Evolutionary conservation across 2,113 vertebrate genomes (phyloP).

Genomic region (Myiozetetes cayanensis): DNA sequence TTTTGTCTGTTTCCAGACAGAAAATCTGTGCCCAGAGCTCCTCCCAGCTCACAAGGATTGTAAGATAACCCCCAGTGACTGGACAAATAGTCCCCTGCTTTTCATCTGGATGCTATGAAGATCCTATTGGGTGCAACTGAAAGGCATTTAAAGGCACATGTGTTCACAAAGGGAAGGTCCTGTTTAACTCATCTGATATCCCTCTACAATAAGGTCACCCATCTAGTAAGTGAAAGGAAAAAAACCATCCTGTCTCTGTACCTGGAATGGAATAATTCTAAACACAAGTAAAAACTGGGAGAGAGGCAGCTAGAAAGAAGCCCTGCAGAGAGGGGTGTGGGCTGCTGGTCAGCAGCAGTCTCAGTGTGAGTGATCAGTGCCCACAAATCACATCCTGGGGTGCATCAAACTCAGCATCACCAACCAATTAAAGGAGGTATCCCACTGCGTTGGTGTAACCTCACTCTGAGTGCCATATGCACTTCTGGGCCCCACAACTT

Average conservation of each 20-base stretch:
- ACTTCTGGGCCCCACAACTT: background rate
- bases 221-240: background rate
- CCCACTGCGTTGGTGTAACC: rapidly evolving
- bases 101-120: background rate
- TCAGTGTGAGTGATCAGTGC: background rate
- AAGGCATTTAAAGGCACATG: background rate
- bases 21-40: background rate
- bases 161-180: background rate
- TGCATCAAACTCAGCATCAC: background rate
- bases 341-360: background rate
- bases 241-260: background rate
- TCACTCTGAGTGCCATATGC: background rate
- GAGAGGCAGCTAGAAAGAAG: background rate
- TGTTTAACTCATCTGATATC: background rate
- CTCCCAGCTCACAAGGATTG: background rate
- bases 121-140: background rate
- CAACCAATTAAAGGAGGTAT: rapidly evolving
- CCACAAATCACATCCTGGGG: background rate
- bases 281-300: background rate
- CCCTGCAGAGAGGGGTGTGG: background rate
- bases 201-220: rapidly evolving
- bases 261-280: background rate
- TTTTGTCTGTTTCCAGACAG: background rate
- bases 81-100: background rate
- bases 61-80: background rate